Conservation (phyloP, 2,797 vertebrate species). For the Gymnopithys bicolor region DNA sequence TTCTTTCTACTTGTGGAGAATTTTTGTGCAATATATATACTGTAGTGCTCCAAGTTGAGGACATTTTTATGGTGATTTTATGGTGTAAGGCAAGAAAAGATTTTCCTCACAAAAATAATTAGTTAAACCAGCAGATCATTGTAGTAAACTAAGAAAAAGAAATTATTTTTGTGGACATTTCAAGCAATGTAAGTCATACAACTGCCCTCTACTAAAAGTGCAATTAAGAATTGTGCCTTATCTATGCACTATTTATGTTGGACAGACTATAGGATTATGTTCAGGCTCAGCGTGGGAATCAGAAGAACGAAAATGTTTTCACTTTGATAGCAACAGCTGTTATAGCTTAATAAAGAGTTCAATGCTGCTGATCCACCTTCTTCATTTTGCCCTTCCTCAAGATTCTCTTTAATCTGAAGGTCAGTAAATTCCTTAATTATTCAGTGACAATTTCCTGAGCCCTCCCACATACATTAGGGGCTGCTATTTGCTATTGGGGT, state of each 20-base stretch:
- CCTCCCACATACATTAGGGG: neutral
- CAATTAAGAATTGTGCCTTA: neutral
- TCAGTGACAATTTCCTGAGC: neutral
- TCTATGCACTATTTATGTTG: neutral
- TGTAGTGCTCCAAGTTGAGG: neutral
- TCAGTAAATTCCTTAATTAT: neutral
- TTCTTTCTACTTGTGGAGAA: slow-evolving; percentile 70
- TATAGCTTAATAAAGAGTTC: neutral
- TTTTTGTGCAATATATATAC: slow-evolving; percentile 47
- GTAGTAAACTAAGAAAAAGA: neutral
- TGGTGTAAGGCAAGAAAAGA: neutral
- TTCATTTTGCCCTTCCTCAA: neutral
- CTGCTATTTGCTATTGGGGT: neutral
- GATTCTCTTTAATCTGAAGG: neutral
- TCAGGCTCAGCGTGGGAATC: neutral
- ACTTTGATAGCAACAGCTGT: neutral
- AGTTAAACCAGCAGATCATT: neutral
- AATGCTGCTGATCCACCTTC: neutral
- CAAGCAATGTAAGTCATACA: neutral
- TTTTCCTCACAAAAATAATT: neutral
- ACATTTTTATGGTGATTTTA: neutral
- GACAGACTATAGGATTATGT: neutral
- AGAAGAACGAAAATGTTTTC: neutral
- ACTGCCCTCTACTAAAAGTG: neutral
- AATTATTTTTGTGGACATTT: neutral